phyloP scores from a whole-genome alignment of 2,888 invertebrate genomes.

The Nemoura dubitans region DNA sequence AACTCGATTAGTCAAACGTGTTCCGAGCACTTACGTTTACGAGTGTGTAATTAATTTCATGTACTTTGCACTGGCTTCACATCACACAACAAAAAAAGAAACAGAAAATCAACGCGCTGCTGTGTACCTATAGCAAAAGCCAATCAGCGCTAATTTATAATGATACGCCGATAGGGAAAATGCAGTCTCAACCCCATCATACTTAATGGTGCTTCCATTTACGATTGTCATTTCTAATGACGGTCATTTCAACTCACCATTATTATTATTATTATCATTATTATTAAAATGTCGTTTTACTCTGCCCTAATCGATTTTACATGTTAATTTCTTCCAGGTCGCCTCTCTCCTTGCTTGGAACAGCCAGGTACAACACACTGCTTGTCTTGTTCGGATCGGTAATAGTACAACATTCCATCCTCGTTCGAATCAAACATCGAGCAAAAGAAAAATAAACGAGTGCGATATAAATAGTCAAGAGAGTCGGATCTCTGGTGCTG shows the following conservation, averaged over 20 bases:
- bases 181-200: neutral
- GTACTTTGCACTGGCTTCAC: neutral
- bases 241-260: neutral
- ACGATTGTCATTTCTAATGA: neutral
- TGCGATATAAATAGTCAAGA: conserved; percentile 20
- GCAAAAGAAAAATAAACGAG: conserved; percentile 38
- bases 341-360: neutral
- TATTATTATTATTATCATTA: neutral
- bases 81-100: neutral
- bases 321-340: conserved; percentile 41
- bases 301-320: conserved; percentile 44
- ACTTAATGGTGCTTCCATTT: neutral
- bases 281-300: conserved; percentile 29
- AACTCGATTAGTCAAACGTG: conserved; percentile 8
- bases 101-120: neutral
- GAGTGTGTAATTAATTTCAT: conserved; percentile 16
- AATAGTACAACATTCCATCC: conserved; percentile 41
- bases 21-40: conserved; percentile 23
- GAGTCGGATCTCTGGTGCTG: neutral
- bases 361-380: neutral
- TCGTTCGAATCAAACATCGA: conserved; percentile 15
- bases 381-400: conserved; percentile 40
- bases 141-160: neutral
- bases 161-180: neutral
- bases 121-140: neutral